These are phyloP conservation scores for Aplysia californica DNA, from an alignment of 1,140 invertebrate species.

Conservation along the genomic window DNA sequence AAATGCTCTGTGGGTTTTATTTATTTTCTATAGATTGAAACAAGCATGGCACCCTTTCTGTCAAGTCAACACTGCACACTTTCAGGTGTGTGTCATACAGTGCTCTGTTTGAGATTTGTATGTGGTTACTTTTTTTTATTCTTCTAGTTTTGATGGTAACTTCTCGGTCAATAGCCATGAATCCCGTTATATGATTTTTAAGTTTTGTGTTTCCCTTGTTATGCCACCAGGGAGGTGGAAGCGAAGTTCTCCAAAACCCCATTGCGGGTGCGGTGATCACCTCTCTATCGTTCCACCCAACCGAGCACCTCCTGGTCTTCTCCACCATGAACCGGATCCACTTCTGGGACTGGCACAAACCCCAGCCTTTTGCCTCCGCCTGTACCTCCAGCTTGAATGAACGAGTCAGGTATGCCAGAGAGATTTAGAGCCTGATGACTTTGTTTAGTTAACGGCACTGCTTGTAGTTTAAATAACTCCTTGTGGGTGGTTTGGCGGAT, in stretches of 20 bases:
- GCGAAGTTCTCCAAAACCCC: constrained; percentile 83
- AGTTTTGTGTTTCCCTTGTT: too few species aligned
- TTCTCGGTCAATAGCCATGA: too few species aligned
- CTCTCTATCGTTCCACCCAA: constrained; percentile 88
- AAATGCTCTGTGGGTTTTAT: background rate
- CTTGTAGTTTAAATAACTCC: background rate
- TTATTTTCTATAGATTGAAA: too few species aligned
- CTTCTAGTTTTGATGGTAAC: too few species aligned
- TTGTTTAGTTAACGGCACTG: too few species aligned
- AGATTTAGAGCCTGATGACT: too few species aligned
- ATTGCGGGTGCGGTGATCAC: constrained; percentile 80
- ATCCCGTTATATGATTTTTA: too few species aligned
- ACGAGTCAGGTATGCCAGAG: constrained; percentile 70
- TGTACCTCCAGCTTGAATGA: constrained; percentile 61
- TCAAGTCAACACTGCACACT: too few species aligned
- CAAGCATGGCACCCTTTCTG: too few species aligned
- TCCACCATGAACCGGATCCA: constrained; percentile 86
- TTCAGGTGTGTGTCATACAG: too few species aligned
- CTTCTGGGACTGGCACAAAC: constrained; percentile 90
- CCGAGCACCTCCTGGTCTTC: constrained; percentile 84
- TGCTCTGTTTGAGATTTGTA: too few species aligned
- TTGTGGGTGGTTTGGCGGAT: too few species aligned
- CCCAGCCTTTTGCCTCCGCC: constrained; percentile 78
- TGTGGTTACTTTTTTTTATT: background rate
- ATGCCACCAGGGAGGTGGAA: constrained; percentile 77